Evolutionary conservation across 2,113 vertebrate genomes (phyloP).

Genomic region (Oreocharis arfaki): DNA sequence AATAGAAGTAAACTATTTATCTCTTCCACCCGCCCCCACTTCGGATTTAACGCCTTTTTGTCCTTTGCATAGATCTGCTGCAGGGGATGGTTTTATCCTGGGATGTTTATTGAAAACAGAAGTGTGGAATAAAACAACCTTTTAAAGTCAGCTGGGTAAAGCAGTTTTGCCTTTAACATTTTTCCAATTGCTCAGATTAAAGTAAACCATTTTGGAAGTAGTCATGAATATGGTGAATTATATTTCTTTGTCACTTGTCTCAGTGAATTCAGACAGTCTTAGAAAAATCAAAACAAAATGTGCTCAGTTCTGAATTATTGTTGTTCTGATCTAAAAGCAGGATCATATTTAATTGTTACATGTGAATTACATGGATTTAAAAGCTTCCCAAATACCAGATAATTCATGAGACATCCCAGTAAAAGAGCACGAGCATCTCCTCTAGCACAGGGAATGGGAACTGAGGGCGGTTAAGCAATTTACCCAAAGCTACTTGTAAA

Average conservation of each 20-base stretch:
- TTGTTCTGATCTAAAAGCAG: neutral
- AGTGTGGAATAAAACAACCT: neutral
- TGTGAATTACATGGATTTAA: neutral
- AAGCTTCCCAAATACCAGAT: neutral
- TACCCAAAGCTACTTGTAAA: neutral
- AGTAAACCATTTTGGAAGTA: neutral
- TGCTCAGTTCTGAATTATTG: neutral
- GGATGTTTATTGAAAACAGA: conserved; percentile 42
- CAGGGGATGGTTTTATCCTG: conserved; percentile 10
- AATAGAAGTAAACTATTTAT: conserved; percentile 58
- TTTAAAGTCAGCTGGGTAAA: neutral
- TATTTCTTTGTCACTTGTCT: neutral
- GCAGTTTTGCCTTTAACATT: neutral
- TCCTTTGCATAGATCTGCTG: neutral
- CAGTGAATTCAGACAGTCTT: neutral
- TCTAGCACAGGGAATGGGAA: neutral
- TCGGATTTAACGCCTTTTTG: conserved; percentile 45
- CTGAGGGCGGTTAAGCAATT: neutral
- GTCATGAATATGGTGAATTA: neutral
- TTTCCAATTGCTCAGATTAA: conserved; percentile 6
- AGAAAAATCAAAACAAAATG: neutral
- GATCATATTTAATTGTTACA: neutral
- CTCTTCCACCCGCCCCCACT: neutral
- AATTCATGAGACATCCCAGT: neutral
- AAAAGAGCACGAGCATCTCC: neutral